phyloP scores from a whole-genome alignment of 1,140 invertebrate genomes.

The Apis dorsata region DNA sequence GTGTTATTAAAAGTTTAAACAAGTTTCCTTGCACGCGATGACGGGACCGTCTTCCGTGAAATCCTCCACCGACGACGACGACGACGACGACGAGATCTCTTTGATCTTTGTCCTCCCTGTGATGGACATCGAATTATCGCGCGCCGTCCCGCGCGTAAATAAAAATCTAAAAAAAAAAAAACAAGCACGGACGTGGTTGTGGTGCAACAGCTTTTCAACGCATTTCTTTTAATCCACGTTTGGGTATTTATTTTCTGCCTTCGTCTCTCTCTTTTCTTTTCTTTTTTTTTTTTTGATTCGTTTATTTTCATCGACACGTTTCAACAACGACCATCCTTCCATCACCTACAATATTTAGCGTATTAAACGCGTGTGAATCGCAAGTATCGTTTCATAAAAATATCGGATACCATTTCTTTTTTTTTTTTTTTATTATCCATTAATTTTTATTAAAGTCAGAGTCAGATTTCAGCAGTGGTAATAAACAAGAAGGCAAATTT shows the following conservation, averaged over 20 bases:
- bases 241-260: too few species aligned
- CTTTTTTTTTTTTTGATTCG: background rate
- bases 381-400: background rate
- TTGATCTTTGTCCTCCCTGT: background rate
- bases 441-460: too few species aligned
- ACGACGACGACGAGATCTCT: background rate
- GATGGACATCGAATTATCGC: background rate
- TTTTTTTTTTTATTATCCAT: too few species aligned
- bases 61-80: background rate
- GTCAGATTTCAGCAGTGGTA: too few species aligned
- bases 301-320: background rate
- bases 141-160: too few species aligned
- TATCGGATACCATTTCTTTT: too few species aligned
- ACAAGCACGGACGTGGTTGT: too few species aligned
- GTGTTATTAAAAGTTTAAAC: conserved; percentile 31
- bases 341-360: too few species aligned
- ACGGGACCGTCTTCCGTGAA: background rate
- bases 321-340: too few species aligned
- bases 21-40: conserved; percentile 1
- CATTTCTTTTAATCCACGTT: too few species aligned
- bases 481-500: background rate
- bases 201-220: too few species aligned
- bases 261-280: background rate
- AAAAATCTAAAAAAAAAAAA: background rate
- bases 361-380: background rate